Base-by-base conservation (phyloP, 2,888 invertebrate genomes). In the Pediacus dermestoides region DNA sequence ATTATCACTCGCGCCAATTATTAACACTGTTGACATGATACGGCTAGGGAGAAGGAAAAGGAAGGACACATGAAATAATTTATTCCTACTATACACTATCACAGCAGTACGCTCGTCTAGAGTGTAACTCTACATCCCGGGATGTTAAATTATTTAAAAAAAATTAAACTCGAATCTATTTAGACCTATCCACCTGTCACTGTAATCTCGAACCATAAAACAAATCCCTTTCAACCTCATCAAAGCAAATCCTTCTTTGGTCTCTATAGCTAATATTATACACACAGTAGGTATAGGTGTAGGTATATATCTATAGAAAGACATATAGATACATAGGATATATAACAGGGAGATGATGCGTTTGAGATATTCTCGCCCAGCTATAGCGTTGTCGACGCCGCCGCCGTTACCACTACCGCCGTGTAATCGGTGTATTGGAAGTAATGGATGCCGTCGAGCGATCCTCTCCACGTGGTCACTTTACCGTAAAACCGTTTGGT, bases 401-500 rank as follows among this genome's bases (percentile, higher is more conserved):
- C n/a, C n/a, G n/a, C n/a, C 9, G 23, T n/a, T 23, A n/a, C 10
- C n/a, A n/a, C n/a, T n/a, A 10, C 4, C 12, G 28, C 11, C 45
- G 37, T 38, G 48, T 42, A 46, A 46, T 43, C 53, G 54, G 46
- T 49, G 54, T 59, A 53, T 55, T 36, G 57, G 57, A 59, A 59
- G 46, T 59, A 59, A 59, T 57, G 44, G 55, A 46, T 46, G 47
- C 43, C 48, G 44, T 46, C 47, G 45, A 44, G 50, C 46, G 53
- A 45, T 41, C 42, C 47, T 44, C 44, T 41, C 38, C 61, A 60
- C 59, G 64, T 60, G 64, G 58, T 62, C 63, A 62, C 61, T 65
- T 64, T 57, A 66, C 62, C 63, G 67, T 65, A 60, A 68, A 67
- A 67, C 66, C 58, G 68, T 68, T 68, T 68, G 68, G 63, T 66